phyloP scores from a whole-genome alignment of 2,113 vertebrate species.

The Grallaria varia region DNA sequence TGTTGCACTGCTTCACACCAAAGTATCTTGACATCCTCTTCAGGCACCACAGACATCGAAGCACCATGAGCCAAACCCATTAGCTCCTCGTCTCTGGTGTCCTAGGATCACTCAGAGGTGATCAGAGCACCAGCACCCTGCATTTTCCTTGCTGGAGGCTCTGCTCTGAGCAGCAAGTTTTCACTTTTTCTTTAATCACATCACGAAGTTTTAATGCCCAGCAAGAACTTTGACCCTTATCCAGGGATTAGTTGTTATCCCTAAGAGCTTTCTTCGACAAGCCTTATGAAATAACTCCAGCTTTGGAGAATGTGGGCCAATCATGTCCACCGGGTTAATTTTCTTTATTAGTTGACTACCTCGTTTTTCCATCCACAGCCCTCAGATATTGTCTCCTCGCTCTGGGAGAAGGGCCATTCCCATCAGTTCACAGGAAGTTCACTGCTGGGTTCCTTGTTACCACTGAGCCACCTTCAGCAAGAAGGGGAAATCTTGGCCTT shows the following conservation, averaged over 20 bases:
- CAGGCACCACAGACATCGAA: not conserved
- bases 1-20: not conserved
- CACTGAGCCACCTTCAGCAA: not conserved
- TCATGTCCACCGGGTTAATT: constrained; percentile 35
- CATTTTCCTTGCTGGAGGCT: not conserved
- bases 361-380: not conserved
- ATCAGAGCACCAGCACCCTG: not conserved
- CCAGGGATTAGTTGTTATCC: constrained; percentile 49
- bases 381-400: not conserved
- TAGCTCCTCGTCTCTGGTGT: not conserved
- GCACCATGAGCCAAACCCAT: constrained; percentile 8
- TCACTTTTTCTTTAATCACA: constrained; percentile 55
- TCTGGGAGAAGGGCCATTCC: not conserved
- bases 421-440: constrained; percentile 27
- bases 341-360: constrained; percentile 48
- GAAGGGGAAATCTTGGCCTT: not conserved
- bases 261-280: constrained; percentile 17
- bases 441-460: not conserved
- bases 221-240: constrained; percentile 58
- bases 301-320: constrained; percentile 27
- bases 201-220: constrained; percentile 41
- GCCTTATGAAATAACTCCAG: constrained; percentile 13
- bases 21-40: not conserved
- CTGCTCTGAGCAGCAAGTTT: not conserved
- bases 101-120: not conserved